Evolutionary conservation across 53 echinoderm and acorn worm genomes (phyloP), one percentile per base, ranked within the genome.

Genomic region (Henricia sp.): DNA sequence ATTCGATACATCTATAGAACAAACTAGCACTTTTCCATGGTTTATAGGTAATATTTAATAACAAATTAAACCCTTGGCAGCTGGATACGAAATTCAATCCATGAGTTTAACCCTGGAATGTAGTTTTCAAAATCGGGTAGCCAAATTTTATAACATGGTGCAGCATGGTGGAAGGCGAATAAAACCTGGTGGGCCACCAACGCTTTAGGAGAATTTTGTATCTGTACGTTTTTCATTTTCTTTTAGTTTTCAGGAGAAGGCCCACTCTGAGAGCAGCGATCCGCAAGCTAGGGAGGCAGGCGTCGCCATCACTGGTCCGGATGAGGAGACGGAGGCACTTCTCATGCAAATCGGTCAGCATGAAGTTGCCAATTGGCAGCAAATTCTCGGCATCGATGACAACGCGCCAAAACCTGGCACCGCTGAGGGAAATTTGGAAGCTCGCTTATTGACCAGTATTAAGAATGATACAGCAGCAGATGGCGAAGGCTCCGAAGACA

Each of bases 341-440:
- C 52, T 54, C 6, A 50, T n/a, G 21, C 29, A 32, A 30, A 36
- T 12, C 19, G 35, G 20, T 16, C n/a, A 51, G 23, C 53, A 73
- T 52, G 60, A 59, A 3, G 28, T 21, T 24, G 14, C 14, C 2
- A 28, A 77, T 40, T 77, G 58, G 77, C 28, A 23, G 6, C 25
- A 39, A 43, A 58, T 42, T 77, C n/a, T 77, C 29, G 10, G 42
- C n/a, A 6, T 77, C 8, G 77, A 77, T 29, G 60, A 77, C 23
- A 11, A 59, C 13, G 24, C 59, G 3, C 58, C 77, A 28, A 77
- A 39, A 16, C 41, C 38, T 30, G 52, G 59, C 42, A 38, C 19
- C 16, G 77, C 77, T n/a, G 1, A 40, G 8, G 77, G 77, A 13
- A 25, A 77, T 43, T 77, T 40, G 77, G 77, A 77, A 29, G 13